These are phyloP conservation scores for Cephalopachus bancanus DNA, from an alignment of 2,797 vertebrate species.

Conservation along the genomic window DNA sequence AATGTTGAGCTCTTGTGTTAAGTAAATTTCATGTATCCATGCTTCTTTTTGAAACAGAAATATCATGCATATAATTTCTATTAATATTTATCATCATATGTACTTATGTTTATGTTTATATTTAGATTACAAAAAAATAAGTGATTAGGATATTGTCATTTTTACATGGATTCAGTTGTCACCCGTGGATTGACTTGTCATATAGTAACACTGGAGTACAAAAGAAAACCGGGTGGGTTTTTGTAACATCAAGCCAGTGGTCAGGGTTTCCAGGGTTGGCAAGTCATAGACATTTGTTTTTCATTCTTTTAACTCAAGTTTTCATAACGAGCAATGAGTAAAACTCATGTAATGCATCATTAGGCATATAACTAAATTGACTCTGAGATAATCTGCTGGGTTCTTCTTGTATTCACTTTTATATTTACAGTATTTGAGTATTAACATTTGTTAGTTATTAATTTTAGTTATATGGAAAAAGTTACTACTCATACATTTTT, in stretches of 20 bases:
- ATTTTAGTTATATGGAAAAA: conserved; percentile 13
- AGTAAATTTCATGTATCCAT: neutral
- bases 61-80: neutral
- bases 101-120: conserved; percentile 12
- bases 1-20: neutral
- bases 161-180: neutral
- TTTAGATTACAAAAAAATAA: neutral
- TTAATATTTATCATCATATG: neutral
- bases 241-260: neutral
- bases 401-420: conserved; percentile 25
- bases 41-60: conserved; percentile 33
- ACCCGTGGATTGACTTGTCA: neutral
- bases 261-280: neutral
- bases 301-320: conserved; percentile 8
- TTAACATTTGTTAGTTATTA: conserved; percentile 15
- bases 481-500: conserved; percentile 3
- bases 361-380: neutral
- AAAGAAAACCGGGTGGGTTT: neutral
- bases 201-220: neutral
- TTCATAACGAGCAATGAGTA: neutral
- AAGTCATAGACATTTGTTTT: neutral
- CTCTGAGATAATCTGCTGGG: neutral
- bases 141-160: neutral
- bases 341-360: neutral
- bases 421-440: neutral